Evolutionary conservation across 2,113 vertebrate species (phyloP).

Genomic region (Corythaeola cristata): DNA sequence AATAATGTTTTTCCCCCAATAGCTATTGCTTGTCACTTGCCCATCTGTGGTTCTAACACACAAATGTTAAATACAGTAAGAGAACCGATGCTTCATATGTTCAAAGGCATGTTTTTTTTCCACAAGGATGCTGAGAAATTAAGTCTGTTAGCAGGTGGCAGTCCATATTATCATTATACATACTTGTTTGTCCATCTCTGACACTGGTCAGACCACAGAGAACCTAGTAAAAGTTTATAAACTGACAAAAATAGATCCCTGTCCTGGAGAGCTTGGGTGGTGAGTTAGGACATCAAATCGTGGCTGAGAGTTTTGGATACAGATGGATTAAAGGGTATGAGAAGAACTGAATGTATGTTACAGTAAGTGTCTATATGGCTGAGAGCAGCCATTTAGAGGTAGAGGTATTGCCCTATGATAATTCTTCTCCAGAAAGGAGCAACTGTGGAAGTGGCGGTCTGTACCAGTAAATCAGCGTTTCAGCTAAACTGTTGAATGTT

Average conservation of each 20-base stretch:
- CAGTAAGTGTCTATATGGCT: background rate
- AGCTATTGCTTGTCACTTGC: constrained; percentile 37
- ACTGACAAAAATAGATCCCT: background rate
- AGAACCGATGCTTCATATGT: background rate
- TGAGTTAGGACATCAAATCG: background rate
- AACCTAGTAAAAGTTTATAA: background rate
- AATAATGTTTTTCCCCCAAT: constrained; percentile 48
- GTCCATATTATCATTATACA: background rate
- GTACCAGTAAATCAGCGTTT: background rate
- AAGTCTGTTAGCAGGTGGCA: background rate
- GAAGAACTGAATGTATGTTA: background rate
- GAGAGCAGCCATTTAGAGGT: background rate
- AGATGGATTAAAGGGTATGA: background rate
- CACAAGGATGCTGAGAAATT: background rate
- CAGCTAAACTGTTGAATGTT: background rate
- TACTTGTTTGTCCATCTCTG: background rate
- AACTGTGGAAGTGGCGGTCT: background rate
- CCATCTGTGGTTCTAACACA: constrained; percentile 25
- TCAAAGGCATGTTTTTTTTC: background rate
- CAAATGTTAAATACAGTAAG: constrained; percentile 20
- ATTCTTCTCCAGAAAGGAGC: background rate
- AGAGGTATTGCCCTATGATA: background rate
- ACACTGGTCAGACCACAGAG: background rate
- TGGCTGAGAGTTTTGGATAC: background rate
- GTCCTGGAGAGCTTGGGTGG: background rate